Base-by-base conservation (phyloP, 1,140 invertebrate species). In the Drosophila sturtevanti region DNA sequence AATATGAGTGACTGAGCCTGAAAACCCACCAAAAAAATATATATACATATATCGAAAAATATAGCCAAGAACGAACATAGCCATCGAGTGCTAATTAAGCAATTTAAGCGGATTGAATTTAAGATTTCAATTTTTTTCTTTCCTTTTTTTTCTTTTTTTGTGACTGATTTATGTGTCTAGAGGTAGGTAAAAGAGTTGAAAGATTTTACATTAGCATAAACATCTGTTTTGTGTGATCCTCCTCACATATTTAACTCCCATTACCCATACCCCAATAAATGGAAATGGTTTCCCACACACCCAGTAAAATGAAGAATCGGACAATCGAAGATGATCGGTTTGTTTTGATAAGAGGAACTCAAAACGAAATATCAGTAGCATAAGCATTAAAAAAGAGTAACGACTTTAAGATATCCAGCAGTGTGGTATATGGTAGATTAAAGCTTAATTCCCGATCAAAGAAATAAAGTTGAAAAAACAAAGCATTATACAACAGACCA, bases 51-150 rank as follows among this genome's bases (percentile, higher is more conserved):
- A 4, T 6, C 27, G 1, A 16, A 54, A 54, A 54, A 52, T 12
- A 16, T 22, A 54, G 21, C 78, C 78, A 74, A 81, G 68, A 80
- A 81, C 73, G 82, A 79, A 75, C 82, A 80, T 71, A 82, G 72
- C 71, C 79, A 66, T 68, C 52, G 68, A 72, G n/a, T 75, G 71
- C 77, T 89, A 90, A 90, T 90, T 90, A 90, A 90, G 86, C 86
- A 90, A 90, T 90, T 90, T 90, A 90, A 90, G 86, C 86, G 86
- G 86, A 81, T 90, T 90, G 79, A 69, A 69, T 75, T 74, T 80
- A 79, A 79, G 85, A 78, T 90, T 90, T 72, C 60, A 65, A 65
- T 69, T 80, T 89, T 75, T 75, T 68, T 38, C 4, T 24, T 24
- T 67, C 14, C 61, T 56, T 67, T 18, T 55, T 67, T 18, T 55